phyloP scores from a whole-genome alignment of 2,888 invertebrate species.

The Philhelius pedissequus region DNA sequence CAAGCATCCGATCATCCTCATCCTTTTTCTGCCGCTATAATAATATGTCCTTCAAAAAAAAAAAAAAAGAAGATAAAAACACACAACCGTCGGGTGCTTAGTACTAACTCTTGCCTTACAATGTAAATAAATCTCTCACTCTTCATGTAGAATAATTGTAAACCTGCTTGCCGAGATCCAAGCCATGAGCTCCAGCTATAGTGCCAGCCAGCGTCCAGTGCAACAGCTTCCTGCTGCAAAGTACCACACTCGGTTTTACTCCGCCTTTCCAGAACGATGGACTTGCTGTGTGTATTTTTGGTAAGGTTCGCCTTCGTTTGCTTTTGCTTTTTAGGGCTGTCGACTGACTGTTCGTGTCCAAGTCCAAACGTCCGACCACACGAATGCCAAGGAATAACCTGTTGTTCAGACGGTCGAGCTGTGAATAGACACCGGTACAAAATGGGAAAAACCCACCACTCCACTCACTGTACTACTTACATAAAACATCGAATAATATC shows the following conservation, averaged over 20 bases:
- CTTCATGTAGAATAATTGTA: background rate
- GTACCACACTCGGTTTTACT: conserved; percentile 24
- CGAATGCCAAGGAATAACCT: conserved; percentile 32
- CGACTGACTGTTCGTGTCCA: background rate
- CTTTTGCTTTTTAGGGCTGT: background rate
- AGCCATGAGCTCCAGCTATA: background rate
- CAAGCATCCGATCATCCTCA: conserved; percentile 64
- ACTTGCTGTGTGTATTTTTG: background rate
- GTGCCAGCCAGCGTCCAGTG: conserved; percentile 34
- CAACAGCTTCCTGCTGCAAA: conserved; percentile 51
- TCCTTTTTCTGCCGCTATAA: conserved; percentile 40
- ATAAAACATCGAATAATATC: conserved; percentile 55
- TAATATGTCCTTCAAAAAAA: conserved; percentile 57
- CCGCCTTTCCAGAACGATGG: background rate
- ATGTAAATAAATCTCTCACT: conserved; percentile 54
- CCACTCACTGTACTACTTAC: background rate
- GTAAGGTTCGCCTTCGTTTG: conserved; percentile 8
- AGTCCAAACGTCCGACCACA: conserved; percentile 32
- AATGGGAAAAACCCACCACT: background rate
- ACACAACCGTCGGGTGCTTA: conserved; percentile 39
- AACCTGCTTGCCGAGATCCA: conserved; percentile 26
- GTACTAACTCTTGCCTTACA: conserved; percentile 50
- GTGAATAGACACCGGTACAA: background rate
- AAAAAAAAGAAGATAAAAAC: conserved; percentile 49
- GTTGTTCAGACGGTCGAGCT: conserved; percentile 43